A percentile compares a stretch with the other conserved stretches of the same genome.
These are phyloP conservation scores for Trinectes maculatus DNA, from an alignment of 2,113 vertebrate genomes.

Conservation along the genomic window DNA sequence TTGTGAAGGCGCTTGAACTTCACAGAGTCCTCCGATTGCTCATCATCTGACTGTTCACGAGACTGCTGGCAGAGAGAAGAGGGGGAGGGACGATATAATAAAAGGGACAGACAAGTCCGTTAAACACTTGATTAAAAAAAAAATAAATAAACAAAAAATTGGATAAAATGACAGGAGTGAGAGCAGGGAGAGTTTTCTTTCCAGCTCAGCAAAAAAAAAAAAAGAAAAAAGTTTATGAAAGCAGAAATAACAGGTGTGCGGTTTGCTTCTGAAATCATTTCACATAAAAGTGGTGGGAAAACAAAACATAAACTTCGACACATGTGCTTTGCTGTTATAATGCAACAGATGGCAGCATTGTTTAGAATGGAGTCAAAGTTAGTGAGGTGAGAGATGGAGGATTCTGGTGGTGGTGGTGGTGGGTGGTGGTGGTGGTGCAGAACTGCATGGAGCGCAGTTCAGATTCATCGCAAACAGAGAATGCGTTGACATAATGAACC, in stretches of 20 bases:
- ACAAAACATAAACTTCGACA: conserved; percentile 6
- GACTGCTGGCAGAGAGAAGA: conserved; percentile 82
- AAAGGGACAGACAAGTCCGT: conserved; percentile 16
- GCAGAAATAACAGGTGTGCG: background rate
- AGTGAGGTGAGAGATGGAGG: conserved; percentile 72
- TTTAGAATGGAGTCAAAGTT: conserved; percentile 66
- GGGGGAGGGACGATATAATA: conserved; percentile 15
- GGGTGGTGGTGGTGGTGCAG: conserved; percentile 29
- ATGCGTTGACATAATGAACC: conserved; percentile 16
- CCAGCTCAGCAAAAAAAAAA: background rate
- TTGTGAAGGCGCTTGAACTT: conserved; percentile 98
- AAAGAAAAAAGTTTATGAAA: background rate
- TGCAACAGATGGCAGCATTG: conserved; percentile 30
- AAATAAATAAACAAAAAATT: background rate
- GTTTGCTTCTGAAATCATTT: background rate
- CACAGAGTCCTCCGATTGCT: conserved; percentile 93
- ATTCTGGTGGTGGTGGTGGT: background rate
- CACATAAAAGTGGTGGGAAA: background rate
- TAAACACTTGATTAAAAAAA: background rate
- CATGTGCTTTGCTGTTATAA: conserved; percentile 9
- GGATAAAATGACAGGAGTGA: background rate
- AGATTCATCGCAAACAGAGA: conserved; percentile 21
- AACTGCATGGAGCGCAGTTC: conserved; percentile 31
- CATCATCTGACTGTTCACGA: conserved; percentile 96
- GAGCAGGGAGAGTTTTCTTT: background rate